A percentile compares a stretch with the other conserved stretches of the same genome.
These are phyloP conservation scores for Hydrozoanthus tunicans DNA, from an alignment of 64 coral and sea anemone species.

Conservation along the genomic window DNA sequence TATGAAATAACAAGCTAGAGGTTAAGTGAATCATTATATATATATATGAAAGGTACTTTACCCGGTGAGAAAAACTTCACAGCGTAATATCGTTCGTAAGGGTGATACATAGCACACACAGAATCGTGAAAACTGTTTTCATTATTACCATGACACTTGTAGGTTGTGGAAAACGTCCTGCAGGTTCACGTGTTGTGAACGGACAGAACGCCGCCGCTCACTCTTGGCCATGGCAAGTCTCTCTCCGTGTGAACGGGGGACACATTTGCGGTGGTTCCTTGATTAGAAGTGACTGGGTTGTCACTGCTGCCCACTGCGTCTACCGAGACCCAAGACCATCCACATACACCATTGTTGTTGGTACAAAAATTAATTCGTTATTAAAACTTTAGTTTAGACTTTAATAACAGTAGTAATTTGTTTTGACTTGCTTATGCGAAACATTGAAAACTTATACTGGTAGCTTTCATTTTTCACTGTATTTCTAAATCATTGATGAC, in stretches of 20 bases:
- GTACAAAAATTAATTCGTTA: background rate
- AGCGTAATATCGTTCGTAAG: too few species aligned
- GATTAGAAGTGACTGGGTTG: background rate
- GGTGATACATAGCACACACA: too few species aligned
- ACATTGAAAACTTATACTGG: too few species aligned
- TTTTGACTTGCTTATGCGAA: too few species aligned
- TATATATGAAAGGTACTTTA: too few species aligned
- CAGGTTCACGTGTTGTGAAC: conserved; percentile 12
- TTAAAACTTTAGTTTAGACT: background rate
- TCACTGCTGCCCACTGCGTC: conserved; percentile 1
- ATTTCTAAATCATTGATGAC: too few species aligned
- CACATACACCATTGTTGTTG: conserved; percentile 2
- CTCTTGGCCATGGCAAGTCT: too few species aligned
- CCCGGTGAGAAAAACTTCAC: too few species aligned
- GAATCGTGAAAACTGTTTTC: background rate
- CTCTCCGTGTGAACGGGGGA: background rate
- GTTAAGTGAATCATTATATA: too few species aligned
- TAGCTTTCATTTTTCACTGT: too few species aligned
- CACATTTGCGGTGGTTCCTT: background rate
- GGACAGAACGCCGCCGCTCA: background rate
- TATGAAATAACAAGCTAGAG: too few species aligned
- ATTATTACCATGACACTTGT: background rate
- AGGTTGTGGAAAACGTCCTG: background rate
- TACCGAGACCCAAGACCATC: background rate
- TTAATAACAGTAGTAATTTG: too few species aligned